Conservation (phyloP, 2,888 invertebrate genomes). For the Drosophila subsilvestris region DNA sequence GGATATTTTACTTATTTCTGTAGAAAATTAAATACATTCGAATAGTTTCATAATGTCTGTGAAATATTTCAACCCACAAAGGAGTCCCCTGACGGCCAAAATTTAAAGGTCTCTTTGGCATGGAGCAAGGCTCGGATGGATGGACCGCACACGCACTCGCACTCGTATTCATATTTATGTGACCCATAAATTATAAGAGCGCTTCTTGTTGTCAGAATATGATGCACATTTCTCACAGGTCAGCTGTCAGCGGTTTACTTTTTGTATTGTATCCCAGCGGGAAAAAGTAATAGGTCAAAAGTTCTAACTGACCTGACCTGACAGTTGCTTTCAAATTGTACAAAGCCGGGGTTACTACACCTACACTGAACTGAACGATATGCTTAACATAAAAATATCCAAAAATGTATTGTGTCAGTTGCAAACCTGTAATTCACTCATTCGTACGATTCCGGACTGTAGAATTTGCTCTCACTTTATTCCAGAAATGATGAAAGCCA, state of each 20-base stretch:
- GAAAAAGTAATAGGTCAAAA: constrained; percentile 33
- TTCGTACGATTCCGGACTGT: constrained; percentile 28
- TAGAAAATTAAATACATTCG: neutral
- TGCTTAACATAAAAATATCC: neutral
- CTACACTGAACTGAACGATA: too few species aligned
- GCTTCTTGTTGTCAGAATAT: constrained; percentile 63
- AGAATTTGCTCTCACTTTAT: constrained; percentile 14
- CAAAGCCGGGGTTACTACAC: too few species aligned
- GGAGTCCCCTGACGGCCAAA: neutral
- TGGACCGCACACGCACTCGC: neutral
- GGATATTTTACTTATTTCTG: too few species aligned
- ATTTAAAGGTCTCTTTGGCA: neutral
- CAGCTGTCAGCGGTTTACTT: constrained; percentile 41
- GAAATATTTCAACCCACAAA: neutral
- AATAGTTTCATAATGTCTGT: neutral
- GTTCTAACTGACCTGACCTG: too few species aligned
- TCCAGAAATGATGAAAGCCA: constrained; percentile 83
- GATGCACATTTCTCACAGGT: constrained; percentile 49
- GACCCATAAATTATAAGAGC: constrained; percentile 67
- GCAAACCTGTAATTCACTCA: constrained; percentile 38
- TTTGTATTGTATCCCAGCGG: constrained; percentile 35
- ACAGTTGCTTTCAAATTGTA: too few species aligned
- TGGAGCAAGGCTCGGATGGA: neutral
- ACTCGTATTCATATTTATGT: constrained; percentile 56
- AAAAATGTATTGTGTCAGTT: neutral